These are phyloP conservation scores for Dasypolia templi DNA, from an alignment of 2,888 invertebrate genomes.

Conservation along the genomic window DNA sequence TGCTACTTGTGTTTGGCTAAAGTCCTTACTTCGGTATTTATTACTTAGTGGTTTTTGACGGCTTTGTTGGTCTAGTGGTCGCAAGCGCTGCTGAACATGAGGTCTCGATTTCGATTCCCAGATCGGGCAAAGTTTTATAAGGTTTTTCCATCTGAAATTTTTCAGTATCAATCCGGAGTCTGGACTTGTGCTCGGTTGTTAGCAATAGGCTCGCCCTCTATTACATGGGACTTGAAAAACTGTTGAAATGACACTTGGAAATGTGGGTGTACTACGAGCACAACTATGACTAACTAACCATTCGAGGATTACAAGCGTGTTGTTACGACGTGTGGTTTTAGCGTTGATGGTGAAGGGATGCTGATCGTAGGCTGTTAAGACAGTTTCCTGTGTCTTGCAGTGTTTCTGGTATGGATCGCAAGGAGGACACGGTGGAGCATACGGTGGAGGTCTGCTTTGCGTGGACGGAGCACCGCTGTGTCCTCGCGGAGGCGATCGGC, in stretches of 20 bases:
- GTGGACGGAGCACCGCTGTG: too few relatives aligned
- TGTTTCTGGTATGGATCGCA: background rate
- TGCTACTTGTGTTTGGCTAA: slow-evolving; percentile 10
- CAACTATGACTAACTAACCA: background rate
- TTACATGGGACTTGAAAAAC: background rate
- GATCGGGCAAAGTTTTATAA: too few relatives aligned
- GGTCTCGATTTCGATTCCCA: background rate
- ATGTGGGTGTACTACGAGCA: background rate
- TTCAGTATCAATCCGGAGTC: background rate
- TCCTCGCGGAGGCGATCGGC: too few relatives aligned
- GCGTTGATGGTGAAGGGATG: background rate
- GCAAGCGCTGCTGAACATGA: background rate
- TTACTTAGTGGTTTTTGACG: background rate
- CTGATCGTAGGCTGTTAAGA: background rate
- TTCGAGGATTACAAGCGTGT: background rate
- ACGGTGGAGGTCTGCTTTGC: too few relatives aligned
- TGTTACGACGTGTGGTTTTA: background rate
- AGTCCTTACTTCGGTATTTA: background rate
- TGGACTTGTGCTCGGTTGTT: background rate
- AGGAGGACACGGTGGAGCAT: too few relatives aligned
- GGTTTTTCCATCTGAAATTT: background rate
- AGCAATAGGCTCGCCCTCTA: too few relatives aligned
- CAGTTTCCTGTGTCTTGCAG: background rate
- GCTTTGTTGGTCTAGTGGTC: too few relatives aligned
- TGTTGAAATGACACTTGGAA: background rate